Conservation (phyloP, 2,888 invertebrate species). For the Desoria tigrina region DNA sequence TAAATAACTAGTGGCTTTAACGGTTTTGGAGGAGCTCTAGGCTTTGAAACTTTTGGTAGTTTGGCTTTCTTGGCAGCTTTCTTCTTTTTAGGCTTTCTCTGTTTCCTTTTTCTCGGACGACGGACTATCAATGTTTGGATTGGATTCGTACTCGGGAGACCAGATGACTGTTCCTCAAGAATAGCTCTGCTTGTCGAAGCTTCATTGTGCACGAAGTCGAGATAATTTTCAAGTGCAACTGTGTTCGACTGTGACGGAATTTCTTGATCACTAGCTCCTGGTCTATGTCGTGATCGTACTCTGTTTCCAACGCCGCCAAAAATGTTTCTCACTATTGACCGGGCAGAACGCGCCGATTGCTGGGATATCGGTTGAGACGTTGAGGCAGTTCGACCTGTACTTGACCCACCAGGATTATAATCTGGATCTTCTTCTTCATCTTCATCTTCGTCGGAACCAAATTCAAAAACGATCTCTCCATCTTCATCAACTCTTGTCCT, state of each 20-base stretch:
- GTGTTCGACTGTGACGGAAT: no score
- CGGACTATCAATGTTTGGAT: neutral
- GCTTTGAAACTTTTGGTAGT: neutral
- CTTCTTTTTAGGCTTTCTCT: conserved; percentile 15
- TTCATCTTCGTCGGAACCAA: conserved; percentile 31
- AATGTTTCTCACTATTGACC: no score
- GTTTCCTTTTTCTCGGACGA: conserved; percentile 8
- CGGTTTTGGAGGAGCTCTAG: conserved; percentile 30
- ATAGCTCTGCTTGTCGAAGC: neutral
- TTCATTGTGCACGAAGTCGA: neutral
- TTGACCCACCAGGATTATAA: conserved; percentile 1
- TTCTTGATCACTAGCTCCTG: no score
- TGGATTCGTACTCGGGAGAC: neutral
- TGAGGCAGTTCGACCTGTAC: no score
- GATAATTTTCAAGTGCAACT: neutral
- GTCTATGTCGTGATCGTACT: no score
- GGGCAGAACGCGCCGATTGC: no score
- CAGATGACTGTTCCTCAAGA: neutral
- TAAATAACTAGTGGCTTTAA: conserved; percentile 27
- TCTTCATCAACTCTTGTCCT: conserved; percentile 33
- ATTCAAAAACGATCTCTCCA: conserved; percentile 40
- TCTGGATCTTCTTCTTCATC: conserved; percentile 14
- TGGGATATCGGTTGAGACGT: no score
- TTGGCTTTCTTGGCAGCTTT: neutral
- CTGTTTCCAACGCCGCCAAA: no score